Evolutionary conservation across 2,888 invertebrate genomes (phyloP), one percentile per base, ranked within the genome.

Genomic region (Trissoscelio sp.): DNA sequence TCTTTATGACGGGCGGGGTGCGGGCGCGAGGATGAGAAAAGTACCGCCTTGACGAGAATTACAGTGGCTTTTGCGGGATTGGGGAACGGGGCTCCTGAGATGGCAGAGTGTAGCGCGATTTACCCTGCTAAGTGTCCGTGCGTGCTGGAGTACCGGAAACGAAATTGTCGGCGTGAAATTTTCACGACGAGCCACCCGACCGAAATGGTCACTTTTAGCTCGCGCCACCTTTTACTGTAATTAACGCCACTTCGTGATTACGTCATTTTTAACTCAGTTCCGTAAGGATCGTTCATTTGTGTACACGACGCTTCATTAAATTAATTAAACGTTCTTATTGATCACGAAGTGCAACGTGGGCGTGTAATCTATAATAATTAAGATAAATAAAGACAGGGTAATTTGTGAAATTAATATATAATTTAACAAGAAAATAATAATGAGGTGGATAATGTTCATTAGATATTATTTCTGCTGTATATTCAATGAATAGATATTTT

Each of bases 21-120:
- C 7, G 14, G 24, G n/a, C 24, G 39, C 44, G 31, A 24, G 67
- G 72, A 75, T 70, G 75, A 66, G 67, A 67, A 77, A 73, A 81
- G 81, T 55, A 58, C 46, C 53, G 77, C 60, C 72, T 66, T 72
- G 81, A 77, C 77, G 77, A 72, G 77, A 81, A 70, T 81, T 81
- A 73, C 72, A 75, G 75, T 70, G 67, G 77, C 77, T 72, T 81
- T 77, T 81, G 75, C 62, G 81, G 81, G 72, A 55, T 46, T 72
- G 46, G 67, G 64, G 48, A 44, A 46, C 16, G 74, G 79, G 66
- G 24, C 37, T 64, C 31, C 62, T 60, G 67, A 75, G 77, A 66
- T 53, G 69, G 58, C 55, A 44, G 20, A 60, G 53, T 55, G 57
- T 34, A 48, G 58, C 31, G 46, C 42, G 75, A 64, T 74, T 80